These are phyloP conservation scores for Coracopsis vasa DNA, from an alignment of 2,113 vertebrate genomes.

Conservation along the genomic window DNA sequence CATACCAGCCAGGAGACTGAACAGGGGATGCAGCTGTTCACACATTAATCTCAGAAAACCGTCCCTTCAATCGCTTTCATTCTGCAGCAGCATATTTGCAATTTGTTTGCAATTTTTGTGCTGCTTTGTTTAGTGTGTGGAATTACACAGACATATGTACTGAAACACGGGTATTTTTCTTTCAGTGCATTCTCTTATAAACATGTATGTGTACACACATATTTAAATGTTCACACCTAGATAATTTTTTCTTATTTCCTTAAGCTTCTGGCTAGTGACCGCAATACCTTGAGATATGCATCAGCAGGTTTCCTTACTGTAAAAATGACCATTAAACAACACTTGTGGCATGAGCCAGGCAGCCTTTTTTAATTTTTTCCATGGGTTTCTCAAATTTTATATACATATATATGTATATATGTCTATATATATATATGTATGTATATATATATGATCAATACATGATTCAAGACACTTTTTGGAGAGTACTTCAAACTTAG, in stretches of 20 bases:
- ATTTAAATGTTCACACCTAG: background rate
- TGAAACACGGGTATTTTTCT: background rate
- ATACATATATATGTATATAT: background rate
- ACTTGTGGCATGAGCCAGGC: background rate
- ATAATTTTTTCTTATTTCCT: background rate
- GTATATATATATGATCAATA: background rate
- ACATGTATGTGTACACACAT: background rate
- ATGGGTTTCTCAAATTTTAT: background rate
- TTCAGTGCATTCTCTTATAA: background rate
- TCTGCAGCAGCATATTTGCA: slow-evolving; percentile 29
- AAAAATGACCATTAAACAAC: background rate
- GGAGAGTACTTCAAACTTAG: slow-evolving; percentile 5
- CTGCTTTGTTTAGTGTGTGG: slow-evolving; percentile 9
- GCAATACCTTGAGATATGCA: background rate
- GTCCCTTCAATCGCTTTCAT: background rate
- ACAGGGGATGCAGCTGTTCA: slow-evolving; percentile 63
- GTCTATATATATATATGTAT: fast-evolving
- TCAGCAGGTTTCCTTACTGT: background rate
- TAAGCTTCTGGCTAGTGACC: background rate
- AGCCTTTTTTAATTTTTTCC: background rate
- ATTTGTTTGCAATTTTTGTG: slow-evolving; percentile 22
- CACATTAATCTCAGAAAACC: slow-evolving; percentile 56
- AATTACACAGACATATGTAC: background rate
- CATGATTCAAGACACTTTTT: slow-evolving; percentile 5
- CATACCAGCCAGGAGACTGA: slow-evolving; percentile 62